phyloP scores from a whole-genome alignment of 2,113 vertebrate species.

The Lycaon pictus region DNA sequence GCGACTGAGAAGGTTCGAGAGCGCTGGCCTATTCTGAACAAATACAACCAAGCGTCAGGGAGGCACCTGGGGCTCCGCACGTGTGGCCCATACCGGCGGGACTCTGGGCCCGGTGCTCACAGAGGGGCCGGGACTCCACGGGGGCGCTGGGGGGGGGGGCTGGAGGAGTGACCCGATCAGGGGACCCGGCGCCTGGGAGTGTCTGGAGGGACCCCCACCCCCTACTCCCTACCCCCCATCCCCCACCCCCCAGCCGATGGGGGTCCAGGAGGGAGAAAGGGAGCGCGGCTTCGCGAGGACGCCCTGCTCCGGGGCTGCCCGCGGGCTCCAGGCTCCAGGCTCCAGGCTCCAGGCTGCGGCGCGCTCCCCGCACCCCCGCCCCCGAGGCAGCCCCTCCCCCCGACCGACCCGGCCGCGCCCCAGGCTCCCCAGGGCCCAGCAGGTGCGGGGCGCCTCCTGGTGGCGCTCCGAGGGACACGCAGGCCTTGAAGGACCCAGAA shows the following conservation, averaged over 20 bases:
- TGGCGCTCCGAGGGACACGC: neutral
- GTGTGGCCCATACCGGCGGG: neutral
- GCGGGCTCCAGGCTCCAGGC: neutral
- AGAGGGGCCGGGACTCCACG: neutral
- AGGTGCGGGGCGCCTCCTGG: constrained; percentile 58
- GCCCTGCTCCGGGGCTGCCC: accelerated
- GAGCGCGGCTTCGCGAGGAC: accelerated
- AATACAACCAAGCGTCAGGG: neutral
- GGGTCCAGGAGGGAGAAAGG: neutral
- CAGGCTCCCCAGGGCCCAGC: neutral
- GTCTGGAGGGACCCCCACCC: neutral
- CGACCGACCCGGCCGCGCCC: accelerated
- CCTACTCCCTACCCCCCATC: accelerated
- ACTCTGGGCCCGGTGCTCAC: neutral
- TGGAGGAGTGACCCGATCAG: neutral
- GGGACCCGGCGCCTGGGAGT: accelerated
- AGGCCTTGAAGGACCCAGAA: neutral
- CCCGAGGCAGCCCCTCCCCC: neutral
- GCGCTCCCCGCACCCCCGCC: accelerated
- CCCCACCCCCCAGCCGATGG: neutral
- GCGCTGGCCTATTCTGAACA: neutral
- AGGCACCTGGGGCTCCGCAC: neutral
- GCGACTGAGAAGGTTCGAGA: neutral
- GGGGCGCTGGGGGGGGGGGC: neutral
- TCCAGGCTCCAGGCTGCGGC: no score